Base-by-base conservation (phyloP, 2,113 vertebrate species). In the Arothron firmamentum region DNA sequence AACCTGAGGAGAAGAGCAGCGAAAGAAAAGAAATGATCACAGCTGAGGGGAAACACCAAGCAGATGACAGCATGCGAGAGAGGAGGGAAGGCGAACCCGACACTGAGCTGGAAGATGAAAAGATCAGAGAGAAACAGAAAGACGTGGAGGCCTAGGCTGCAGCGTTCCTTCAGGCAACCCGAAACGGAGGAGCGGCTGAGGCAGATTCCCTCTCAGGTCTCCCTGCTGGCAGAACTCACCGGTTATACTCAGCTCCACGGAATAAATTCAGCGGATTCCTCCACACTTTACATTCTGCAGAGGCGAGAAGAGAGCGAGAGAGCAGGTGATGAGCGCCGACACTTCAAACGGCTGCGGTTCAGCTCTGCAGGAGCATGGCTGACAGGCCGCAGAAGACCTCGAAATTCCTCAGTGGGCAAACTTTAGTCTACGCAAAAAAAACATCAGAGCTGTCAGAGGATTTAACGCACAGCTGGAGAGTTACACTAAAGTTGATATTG, bases 261-360 rank as follows among this genome's bases (percentile, higher is more conserved):
- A 99, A 99, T 71, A 99, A 91, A 90, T 99, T 99, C 81, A 98
- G 90, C 51, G 96, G 96, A 92, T 99, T 99, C 89, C 96, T 90
- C 96, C 96, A 99, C 21, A 99, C 96, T 92, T 99, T 99, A 92
- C 96, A 99, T 88, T 99, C 96, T 99, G 91, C 71, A 57, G 61
- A 88, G 81, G 41, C 49, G 82, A 74, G 65, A 56, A 69, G 19
- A 71, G 77, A 82, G 55, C 73, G 48, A 80, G 55, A 28, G 82
- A 72, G 0, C 34, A 38, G 38, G 10, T 2, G 68, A 63, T 62
- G 56, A 77, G 62, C 15, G 59, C 15, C 15, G 45, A 7, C 46
- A 62, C 66, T 74, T 82, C 67, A 74, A 77, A 34, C 34, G 38
- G 43, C 42, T 64, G 15, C 1, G 6, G 0, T 20, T 45, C 59